Base-by-base conservation (phyloP, 2,113 vertebrate genomes). In the Nibea albiflora region DNA sequence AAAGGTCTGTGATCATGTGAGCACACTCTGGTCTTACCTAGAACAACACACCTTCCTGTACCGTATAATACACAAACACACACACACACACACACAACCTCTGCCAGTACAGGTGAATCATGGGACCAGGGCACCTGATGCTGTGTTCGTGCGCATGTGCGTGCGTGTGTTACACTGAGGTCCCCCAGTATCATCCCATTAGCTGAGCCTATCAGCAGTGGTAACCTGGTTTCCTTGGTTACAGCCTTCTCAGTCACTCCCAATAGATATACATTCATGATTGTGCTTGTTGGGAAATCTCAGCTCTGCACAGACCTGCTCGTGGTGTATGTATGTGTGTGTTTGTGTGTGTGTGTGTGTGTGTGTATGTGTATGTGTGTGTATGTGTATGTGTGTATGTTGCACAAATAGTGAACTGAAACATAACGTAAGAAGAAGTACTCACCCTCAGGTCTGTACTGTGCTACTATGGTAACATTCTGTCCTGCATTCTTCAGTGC, bases 371-470 rank as follows among this genome's bases (percentile, higher is more conserved):
- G 5, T 65, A 8, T 56, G 7, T 49, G 5, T 61, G 14, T 26
- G 3, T 58, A 2, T 26, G 22, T 20, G 4, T 26, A 26, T 69
- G 17, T 31, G 5, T 39, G 20, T 63, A 2, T 28, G 17, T 24
- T 52, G 14, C 46, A 52, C 57, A 35, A 14, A 62, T 3, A 42
- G 16, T 11, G 2, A 12, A 42, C 50, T 35, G 35, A 35, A 35
- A 35, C 35, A 35, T 35, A 35, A 35, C 6, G 7, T 7, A 35
- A 8, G 35, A 35, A 35, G 7, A 35, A 35, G 65, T 54, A 89
- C 95, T 96, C 94, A 98, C 98, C 98, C 94, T 99, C 98, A 28
- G 98, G 98, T 90, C 96, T 95, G 92, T 98, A 99, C 62, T 99
- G 98, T 54, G 97, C 98, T 84, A 97, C 94, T 39, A 99, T 98